These are phyloP conservation scores for Onchidella celtica DNA, from an alignment of 2,888 invertebrate genomes.

Conservation along the genomic window DNA sequence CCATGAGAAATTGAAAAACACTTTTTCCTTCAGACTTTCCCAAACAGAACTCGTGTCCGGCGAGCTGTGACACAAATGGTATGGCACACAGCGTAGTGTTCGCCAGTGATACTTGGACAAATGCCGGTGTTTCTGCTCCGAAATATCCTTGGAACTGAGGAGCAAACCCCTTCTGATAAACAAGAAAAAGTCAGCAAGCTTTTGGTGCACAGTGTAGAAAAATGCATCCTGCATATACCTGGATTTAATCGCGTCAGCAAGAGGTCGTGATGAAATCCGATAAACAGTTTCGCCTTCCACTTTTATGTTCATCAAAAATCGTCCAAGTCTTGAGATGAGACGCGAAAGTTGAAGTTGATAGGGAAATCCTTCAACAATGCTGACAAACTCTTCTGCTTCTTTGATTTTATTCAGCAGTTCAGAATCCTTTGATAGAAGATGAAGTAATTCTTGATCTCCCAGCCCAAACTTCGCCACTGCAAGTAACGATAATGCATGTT, in stretches of 20 bases:
- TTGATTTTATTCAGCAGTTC: slow-evolving; percentile 52
- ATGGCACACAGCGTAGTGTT: slow-evolving; percentile 55
- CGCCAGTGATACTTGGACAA: slow-evolving; percentile 54
- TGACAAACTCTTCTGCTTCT: slow-evolving; percentile 50
- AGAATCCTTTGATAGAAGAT: slow-evolving; percentile 51
- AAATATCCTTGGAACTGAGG: slow-evolving; percentile 54
- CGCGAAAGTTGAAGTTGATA: slow-evolving; percentile 54
- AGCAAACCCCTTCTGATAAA: slow-evolving; percentile 53
- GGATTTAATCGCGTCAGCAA: slow-evolving; percentile 41
- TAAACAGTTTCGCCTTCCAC: slow-evolving; percentile 55
- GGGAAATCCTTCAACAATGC: slow-evolving; percentile 55
- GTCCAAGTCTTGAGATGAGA: slow-evolving; percentile 45
- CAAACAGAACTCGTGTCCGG: slow-evolving; percentile 47
- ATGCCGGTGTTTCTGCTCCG: slow-evolving; percentile 47
- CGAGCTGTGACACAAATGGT: slow-evolving; percentile 54
- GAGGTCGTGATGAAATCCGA: slow-evolving; percentile 33
- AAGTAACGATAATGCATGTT: slow-evolving; percentile 52
- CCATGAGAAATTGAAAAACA: slow-evolving; percentile 56
- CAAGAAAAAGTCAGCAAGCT: slow-evolving; percentile 55
- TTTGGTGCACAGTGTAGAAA: slow-evolving; percentile 47
- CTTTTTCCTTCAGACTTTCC: slow-evolving; percentile 52
- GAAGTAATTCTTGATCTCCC: slow-evolving; percentile 54
- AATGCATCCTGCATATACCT: slow-evolving; percentile 51
- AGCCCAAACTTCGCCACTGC: slow-evolving; percentile 51
- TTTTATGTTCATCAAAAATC: slow-evolving; percentile 50